Conservation (phyloP, 1,140 invertebrate genomes). For the Sitophilus oryzae region DNA sequence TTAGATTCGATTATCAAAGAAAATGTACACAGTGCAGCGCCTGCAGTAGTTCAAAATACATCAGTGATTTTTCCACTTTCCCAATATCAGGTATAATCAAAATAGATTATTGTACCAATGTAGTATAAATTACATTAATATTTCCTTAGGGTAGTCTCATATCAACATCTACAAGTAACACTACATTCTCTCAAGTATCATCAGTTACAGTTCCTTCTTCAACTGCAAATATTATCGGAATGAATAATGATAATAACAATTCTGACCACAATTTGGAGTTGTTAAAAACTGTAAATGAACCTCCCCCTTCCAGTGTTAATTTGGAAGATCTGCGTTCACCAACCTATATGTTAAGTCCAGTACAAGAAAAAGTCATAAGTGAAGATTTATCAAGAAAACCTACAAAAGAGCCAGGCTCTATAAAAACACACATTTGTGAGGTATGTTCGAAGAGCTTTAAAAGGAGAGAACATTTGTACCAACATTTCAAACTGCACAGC, state of each 20-base stretch:
- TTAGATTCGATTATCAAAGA: neutral
- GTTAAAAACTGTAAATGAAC: neutral
- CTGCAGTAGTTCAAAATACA: constrained; percentile 9
- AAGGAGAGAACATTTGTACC: constrained; percentile 55
- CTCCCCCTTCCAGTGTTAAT: constrained; percentile 9
- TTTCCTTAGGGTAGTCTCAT: neutral
- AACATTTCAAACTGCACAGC: constrained; percentile 59
- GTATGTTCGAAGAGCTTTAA: constrained; percentile 55
- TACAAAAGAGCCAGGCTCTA: constrained; percentile 14
- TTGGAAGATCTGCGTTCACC: constrained; percentile 13
- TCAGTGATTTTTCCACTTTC: constrained; percentile 16
- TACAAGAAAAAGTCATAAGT: neutral
- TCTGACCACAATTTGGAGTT: no score
- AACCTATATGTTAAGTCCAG: neutral
- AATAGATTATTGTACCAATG: neutral
- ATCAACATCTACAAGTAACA: neutral
- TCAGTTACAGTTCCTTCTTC: neutral
- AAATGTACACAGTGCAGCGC: constrained; percentile 5
- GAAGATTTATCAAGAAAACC: neutral
- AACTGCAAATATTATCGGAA: neutral
- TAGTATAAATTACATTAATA: neutral
- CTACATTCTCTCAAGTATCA: neutral
- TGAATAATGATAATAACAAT: constrained; percentile 6
- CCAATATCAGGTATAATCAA: constrained; percentile 16
- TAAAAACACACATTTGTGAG: constrained; percentile 46